Percentiles rank a stretch among this genome's conserved stretches.
phyloP scores from a whole-genome alignment of 2,113 vertebrate genomes.

The Glaucomys volans region DNA sequence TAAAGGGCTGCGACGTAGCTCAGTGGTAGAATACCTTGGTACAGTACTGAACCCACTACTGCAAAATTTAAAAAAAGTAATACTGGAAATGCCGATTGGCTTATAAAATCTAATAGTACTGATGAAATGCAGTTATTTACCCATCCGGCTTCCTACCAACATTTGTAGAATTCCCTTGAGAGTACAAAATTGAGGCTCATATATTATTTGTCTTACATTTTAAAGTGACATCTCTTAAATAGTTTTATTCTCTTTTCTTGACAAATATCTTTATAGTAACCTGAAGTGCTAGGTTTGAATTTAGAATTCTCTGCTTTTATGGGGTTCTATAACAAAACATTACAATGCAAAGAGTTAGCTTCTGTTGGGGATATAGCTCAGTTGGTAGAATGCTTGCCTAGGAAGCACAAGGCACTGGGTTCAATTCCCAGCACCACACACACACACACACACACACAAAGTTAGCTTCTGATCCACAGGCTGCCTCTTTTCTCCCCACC shows the following conservation, averaged over 20 bases:
- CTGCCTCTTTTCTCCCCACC: background rate
- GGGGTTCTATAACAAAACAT: background rate
- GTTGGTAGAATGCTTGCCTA: too few relatives aligned
- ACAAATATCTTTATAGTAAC: background rate
- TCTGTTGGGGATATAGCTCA: too few relatives aligned
- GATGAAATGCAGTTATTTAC: constrained; percentile 28
- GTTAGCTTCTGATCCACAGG: background rate
- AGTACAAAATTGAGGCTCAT: background rate
- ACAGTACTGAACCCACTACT: too few relatives aligned
- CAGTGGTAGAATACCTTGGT: too few relatives aligned
- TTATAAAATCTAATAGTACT: background rate
- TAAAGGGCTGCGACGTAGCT: background rate
- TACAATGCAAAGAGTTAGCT: background rate
- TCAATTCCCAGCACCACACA: too few relatives aligned
- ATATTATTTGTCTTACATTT: background rate
- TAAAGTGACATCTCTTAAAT: constrained; percentile 29
- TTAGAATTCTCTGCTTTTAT: constrained; percentile 3
- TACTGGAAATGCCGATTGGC: background rate
- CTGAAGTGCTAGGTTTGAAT: background rate
- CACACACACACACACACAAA: too few relatives aligned
- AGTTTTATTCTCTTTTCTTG: background rate
- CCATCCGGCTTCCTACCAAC: background rate
- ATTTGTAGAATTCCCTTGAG: background rate
- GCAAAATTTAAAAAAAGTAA: background rate
- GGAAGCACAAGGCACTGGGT: too few relatives aligned